A percentile compares a stretch with the other conserved stretches of the same genome.
phyloP scores from a whole-genome alignment of 2,797 vertebrate species.

The Taeniopygia guttata region DNA sequence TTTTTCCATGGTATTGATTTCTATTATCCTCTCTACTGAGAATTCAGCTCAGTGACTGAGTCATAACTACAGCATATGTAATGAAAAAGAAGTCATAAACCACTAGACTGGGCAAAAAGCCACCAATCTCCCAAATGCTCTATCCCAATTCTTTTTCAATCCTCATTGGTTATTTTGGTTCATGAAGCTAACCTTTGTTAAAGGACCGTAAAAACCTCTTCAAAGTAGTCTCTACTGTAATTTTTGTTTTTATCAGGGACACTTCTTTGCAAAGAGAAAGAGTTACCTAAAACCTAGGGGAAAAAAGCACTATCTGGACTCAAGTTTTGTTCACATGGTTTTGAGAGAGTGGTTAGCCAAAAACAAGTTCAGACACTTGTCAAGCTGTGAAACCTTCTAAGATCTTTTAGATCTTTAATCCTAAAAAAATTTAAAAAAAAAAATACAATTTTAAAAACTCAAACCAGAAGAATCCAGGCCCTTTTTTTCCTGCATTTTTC shows the following conservation, averaged over 20 bases:
- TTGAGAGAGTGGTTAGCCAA: not conserved
- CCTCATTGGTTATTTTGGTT: not conserved
- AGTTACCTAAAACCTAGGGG: not conserved
- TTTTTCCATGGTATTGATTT: slow-evolving; percentile 20
- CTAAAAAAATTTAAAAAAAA: not conserved
- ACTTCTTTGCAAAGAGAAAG: not conserved
- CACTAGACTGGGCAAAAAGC: not conserved
- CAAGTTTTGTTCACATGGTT: accelerated
- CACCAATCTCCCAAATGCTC: not conserved
- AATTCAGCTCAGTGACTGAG: not conserved
- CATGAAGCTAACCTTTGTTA: not conserved
- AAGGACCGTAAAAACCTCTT: not conserved
- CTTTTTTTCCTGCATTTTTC: not conserved
- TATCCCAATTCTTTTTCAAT: not conserved
- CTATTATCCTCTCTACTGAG: not conserved
- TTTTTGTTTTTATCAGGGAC: not conserved
- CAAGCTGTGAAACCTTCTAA: not conserved
- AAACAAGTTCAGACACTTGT: not conserved
- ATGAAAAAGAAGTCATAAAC: slow-evolving; percentile 35
- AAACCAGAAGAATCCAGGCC: accelerated
- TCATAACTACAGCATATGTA: not conserved
- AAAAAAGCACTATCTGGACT: not conserved
- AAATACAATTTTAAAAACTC: no score
- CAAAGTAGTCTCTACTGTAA: not conserved
- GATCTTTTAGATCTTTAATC: not conserved